These are phyloP conservation scores for Andrena cerasifolii DNA, from an alignment of 1,140 invertebrate genomes.

Conservation along the genomic window DNA sequence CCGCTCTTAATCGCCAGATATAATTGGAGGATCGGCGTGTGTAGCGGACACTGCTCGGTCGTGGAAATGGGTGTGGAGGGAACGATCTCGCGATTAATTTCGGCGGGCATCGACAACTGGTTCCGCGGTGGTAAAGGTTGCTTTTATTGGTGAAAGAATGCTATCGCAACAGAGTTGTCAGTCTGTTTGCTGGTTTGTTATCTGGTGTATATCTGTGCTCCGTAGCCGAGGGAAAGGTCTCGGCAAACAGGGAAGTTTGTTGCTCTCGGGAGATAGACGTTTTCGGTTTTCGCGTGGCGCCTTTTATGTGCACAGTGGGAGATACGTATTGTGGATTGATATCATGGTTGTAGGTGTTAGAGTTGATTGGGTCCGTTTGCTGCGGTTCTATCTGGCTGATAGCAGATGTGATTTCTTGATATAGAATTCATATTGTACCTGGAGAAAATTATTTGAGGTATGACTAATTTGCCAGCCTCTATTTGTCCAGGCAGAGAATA, in stretches of 20 bases:
- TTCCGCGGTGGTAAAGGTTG: too few species aligned
- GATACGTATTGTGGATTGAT: too few species aligned
- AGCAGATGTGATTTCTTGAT: not conserved
- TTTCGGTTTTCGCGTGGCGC: too few species aligned
- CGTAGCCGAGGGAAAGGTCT: not conserved
- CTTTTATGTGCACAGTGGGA: too few species aligned
- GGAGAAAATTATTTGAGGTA: too few species aligned
- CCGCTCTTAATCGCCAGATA: not conserved
- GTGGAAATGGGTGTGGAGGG: not conserved
- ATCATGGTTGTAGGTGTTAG: not conserved
- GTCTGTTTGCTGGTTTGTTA: too few species aligned
- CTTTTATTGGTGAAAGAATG: too few species aligned
- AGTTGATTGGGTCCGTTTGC: not conserved
- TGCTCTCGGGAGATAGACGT: not conserved
- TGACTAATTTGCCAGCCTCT: too few species aligned
- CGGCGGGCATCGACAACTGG: not conserved
- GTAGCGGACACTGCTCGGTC: not conserved
- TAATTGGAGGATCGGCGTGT: conserved; percentile 12
- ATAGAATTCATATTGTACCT: too few species aligned
- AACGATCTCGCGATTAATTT: not conserved
- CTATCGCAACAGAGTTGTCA: too few species aligned
- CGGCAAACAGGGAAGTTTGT: not conserved
- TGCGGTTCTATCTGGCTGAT: not conserved
- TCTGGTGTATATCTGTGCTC: too few species aligned
- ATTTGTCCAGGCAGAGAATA: too few species aligned